A percentile compares a stretch with the other conserved stretches of the same genome.
These are phyloP conservation scores for Petrolisthes cinctipes DNA, from an alignment of 2,888 invertebrate genomes.

Conservation along the genomic window DNA sequence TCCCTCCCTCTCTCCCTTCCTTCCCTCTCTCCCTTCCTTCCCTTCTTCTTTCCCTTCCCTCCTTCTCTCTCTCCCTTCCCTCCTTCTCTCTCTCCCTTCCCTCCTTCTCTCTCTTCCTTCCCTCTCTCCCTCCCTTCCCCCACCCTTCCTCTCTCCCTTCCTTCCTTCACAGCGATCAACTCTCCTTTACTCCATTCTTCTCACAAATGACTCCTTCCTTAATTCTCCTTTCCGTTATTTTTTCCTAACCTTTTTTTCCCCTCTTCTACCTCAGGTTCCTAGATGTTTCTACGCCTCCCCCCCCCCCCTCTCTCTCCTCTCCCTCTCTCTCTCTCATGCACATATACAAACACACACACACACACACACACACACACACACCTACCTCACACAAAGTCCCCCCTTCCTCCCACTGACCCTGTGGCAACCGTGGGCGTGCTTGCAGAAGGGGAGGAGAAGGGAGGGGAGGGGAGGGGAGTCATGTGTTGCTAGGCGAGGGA, in stretches of 20 bases:
- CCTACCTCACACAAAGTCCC: not conserved
- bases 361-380: not conserved
- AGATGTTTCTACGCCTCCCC: not conserved
- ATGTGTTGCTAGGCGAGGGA: not conserved
- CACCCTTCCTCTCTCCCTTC: not conserved
- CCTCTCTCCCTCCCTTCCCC: not conserved
- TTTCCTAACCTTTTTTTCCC: not conserved
- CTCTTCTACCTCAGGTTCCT: not conserved
- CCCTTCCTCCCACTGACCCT: not conserved
- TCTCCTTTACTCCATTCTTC: not conserved
- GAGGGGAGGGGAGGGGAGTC: not conserved
- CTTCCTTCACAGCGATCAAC: not conserved
- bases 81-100: not conserved
- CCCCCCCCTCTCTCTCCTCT: not conserved
- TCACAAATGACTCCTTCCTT: not conserved
- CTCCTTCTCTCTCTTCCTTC: not conserved
- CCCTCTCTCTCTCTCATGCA: not conserved
- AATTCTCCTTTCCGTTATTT: not conserved
- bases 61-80: not conserved
- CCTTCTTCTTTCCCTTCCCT: not conserved
- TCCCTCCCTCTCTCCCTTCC: not conserved
- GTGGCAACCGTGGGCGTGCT: not conserved
- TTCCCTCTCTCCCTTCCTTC: not conserved
- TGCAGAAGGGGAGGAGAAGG: not conserved
- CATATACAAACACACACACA: not conserved